Conservation (phyloP, 2,888 invertebrate genomes). For the Hanleya hanleyi region DNA sequence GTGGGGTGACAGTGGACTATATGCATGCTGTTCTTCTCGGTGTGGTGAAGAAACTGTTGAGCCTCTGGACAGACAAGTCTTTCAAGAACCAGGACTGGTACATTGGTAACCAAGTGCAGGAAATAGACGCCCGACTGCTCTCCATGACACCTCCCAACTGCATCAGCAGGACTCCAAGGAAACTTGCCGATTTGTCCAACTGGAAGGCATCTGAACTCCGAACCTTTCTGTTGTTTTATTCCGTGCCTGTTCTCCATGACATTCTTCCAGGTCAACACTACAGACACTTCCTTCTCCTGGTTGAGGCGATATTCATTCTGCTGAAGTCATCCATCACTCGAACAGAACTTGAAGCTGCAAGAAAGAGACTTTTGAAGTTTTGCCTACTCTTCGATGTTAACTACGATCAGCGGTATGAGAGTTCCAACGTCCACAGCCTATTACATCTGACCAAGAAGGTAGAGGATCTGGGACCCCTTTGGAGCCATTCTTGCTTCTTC, state of each 20-base stretch:
- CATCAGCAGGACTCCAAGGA: constrained; percentile 19
- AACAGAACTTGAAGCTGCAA: background rate
- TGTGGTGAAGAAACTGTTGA: constrained; percentile 35
- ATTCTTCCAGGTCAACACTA: constrained; percentile 11
- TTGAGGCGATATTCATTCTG: background rate
- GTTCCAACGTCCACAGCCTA: constrained; percentile 12
- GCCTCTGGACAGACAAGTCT: constrained; percentile 34
- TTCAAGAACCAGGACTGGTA: constrained; percentile 21
- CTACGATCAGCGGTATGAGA: constrained; percentile 3
- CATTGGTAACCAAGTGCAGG: background rate
- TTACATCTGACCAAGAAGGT: constrained; percentile 15
- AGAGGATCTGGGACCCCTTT: constrained; percentile 12
- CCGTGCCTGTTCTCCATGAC: constrained; percentile 17
- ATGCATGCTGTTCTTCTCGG: constrained; percentile 49
- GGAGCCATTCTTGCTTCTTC: constrained; percentile 24
- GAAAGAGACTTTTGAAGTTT: background rate
- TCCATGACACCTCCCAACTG: constrained; percentile 20
- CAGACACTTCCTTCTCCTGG: background rate
- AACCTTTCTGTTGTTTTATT: constrained; percentile 24
- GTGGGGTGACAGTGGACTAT: constrained; percentile 42
- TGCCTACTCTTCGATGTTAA: background rate
- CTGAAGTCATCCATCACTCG: background rate
- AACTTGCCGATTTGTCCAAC: constrained; percentile 9
- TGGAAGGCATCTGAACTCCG: constrained; percentile 29
- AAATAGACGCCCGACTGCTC: background rate